phyloP scores from a whole-genome alignment of 2,888 invertebrate genomes.

The Cancer borealis region DNA sequence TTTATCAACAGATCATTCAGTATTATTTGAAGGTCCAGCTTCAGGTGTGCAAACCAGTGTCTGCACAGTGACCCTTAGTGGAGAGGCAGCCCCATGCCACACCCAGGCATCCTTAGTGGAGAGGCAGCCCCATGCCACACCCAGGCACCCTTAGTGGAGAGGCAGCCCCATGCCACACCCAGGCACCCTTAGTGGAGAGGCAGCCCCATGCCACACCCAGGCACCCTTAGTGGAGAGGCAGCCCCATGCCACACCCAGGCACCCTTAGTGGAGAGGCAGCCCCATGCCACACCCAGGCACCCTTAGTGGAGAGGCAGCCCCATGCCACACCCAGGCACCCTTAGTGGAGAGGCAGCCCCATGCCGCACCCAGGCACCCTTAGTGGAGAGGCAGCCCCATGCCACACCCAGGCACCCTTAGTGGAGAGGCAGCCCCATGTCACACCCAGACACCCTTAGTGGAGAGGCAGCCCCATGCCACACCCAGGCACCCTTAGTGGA shows the following conservation, averaged over 20 bases:
- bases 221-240: too few species aligned
- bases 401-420: too few species aligned
- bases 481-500: not conserved
- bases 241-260: not conserved
- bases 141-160: too few species aligned
- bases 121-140: not conserved
- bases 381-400: too few species aligned
- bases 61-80: not conserved
- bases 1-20: not conserved
- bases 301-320: too few species aligned
- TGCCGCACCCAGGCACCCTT: too few species aligned
- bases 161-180: not conserved
- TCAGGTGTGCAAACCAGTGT: not conserved
- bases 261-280: too few species aligned
- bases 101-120: too few species aligned
- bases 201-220: not conserved
- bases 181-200: too few species aligned
- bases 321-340: not conserved
- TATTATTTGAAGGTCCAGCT: not conserved
- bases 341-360: too few species aligned
- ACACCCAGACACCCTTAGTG: not conserved
- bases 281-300: not conserved
- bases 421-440: too few species aligned
- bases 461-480: too few species aligned
- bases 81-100: not conserved